These are phyloP conservation scores for Macaria notata DNA, from an alignment of 2,888 invertebrate genomes.

Conservation along the genomic window DNA sequence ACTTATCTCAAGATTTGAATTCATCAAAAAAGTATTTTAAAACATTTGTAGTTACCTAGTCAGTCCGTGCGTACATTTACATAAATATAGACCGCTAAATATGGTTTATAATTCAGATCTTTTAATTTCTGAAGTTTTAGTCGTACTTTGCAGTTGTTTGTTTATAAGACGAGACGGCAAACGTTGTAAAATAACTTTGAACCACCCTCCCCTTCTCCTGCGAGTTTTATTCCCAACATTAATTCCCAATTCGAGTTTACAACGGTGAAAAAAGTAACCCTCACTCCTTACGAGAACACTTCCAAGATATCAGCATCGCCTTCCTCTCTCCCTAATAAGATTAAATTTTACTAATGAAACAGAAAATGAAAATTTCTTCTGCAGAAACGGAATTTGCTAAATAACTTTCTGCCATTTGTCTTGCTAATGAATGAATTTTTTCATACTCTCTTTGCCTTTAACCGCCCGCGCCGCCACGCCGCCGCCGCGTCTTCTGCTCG, in stretches of 20 bases:
- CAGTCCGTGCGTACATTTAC: too few species aligned
- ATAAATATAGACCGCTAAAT: too few species aligned
- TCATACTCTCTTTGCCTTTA: constrained; percentile 33
- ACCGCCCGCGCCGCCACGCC: constrained; percentile 22
- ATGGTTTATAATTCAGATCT: too few species aligned
- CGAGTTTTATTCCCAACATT: constrained; percentile 14
- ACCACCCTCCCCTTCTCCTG: constrained; percentile 3
- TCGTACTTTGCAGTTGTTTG: too few species aligned
- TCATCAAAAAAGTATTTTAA: too few species aligned
- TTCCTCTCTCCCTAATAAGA: constrained; percentile 62
- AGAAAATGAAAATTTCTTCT: constrained; percentile 71
- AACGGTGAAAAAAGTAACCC: constrained; percentile 35
- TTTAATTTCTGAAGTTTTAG: too few species aligned
- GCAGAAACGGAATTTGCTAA: constrained; percentile 60
- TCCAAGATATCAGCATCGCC: constrained; percentile 58
- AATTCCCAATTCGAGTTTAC: constrained; percentile 20
- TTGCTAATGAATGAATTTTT: constrained; percentile 59
- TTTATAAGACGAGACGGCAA: constrained; percentile 2
- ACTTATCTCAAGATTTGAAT: too few species aligned
- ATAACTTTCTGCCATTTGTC: constrained; percentile 67
- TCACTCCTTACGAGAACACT: constrained; percentile 58
- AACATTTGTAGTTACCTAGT: too few species aligned
- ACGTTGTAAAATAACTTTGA: constrained; percentile 10
- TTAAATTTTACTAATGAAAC: constrained; percentile 77
- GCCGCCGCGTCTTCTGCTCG: constrained; percentile 21